Base-by-base conservation (phyloP, 2,888 invertebrate genomes). In the Epinotia bilunana region DNA sequence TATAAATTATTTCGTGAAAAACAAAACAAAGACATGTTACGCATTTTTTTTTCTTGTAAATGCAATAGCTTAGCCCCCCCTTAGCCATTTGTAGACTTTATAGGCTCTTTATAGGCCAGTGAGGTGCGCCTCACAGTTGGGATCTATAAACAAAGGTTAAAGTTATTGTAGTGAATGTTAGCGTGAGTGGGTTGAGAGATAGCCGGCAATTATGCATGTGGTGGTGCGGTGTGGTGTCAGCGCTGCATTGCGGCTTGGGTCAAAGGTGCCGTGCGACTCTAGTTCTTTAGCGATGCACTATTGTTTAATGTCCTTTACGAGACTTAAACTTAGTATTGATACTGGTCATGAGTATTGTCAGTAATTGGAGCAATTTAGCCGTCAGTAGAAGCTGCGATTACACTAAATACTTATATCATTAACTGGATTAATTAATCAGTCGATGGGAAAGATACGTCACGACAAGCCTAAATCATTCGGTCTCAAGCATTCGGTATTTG, bases 161-260 rank as follows among this genome's bases (percentile, higher is more conserved):
- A 68, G 67, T 62, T 64, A 63, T 73, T 60, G 60, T 69, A 68
- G 46, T 53, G 20, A 20, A 65, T 49, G 20, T 61, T 49, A 49
- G 70, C 68, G 71, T 71, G 73, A 75, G 69, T 67, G 61, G 28
- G 79, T 81, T 76, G 82, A 80, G 82, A 83, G 80, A 81, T 81
- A 81, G 77, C 81, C 82, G 83, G 86, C 84, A 76, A 76, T 76
- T 87, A 83, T 83, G 84, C 79, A 84, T 85, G 84, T 83, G 85
- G 85, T 87, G 84, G 82, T 77, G 82, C 83, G 87, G 88, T 84
- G 89, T 90, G 89, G 90, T 90, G 90, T 88, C 82, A 83, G 80
- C 78, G 79, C 89, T 90, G 91, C 92, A 92, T 84, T 92, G 92
- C 92, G 90, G 89, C 79, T 85, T 82, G 84, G 88, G 87, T 88